Conservation (phyloP, 2,797 vertebrate species). For the Hirundo rustica region DNA sequence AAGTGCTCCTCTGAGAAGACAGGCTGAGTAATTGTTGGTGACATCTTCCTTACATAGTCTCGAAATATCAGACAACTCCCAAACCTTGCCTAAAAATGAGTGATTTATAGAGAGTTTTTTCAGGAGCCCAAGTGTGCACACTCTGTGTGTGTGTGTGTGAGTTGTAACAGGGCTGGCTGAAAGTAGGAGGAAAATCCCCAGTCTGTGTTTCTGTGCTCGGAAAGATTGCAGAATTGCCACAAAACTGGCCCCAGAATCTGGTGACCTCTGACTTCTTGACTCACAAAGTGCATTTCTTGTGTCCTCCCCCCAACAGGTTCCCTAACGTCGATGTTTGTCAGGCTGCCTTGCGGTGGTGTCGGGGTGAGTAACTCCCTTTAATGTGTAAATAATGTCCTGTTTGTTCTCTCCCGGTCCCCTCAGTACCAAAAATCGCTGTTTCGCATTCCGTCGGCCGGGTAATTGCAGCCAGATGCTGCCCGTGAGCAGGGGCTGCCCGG, state of each 20-base stretch:
- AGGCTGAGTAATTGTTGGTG: not conserved
- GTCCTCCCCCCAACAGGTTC: constrained; percentile 79
- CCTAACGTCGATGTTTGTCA: constrained; percentile 90
- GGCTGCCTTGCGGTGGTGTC: constrained; percentile 93
- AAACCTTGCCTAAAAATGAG: not conserved
- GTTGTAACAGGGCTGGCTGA: not conserved
- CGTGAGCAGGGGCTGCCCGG: constrained; percentile 62
- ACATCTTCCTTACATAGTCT: not conserved
- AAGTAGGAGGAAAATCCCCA: not conserved
- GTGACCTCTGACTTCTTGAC: constrained; percentile 14
- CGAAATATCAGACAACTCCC: not conserved
- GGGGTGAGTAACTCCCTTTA: constrained; percentile 86
- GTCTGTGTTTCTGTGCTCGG: not conserved
- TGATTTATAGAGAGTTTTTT: not conserved
- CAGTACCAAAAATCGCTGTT: constrained; percentile 82
- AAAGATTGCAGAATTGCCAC: not conserved
- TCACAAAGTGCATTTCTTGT: not conserved
- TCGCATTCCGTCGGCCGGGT: constrained; percentile 76
- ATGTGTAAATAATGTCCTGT: constrained; percentile 79
- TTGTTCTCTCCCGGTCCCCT: constrained; percentile 81
- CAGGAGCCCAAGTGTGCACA: not conserved
- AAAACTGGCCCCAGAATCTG: not conserved
- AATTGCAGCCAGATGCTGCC: constrained; percentile 89
- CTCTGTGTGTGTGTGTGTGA: not conserved
- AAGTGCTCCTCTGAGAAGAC: not conserved